Evolutionary conservation across 2,113 vertebrate species (phyloP), one percentile per base, ranked within the genome.

Genomic region (Prinia subflava): DNA sequence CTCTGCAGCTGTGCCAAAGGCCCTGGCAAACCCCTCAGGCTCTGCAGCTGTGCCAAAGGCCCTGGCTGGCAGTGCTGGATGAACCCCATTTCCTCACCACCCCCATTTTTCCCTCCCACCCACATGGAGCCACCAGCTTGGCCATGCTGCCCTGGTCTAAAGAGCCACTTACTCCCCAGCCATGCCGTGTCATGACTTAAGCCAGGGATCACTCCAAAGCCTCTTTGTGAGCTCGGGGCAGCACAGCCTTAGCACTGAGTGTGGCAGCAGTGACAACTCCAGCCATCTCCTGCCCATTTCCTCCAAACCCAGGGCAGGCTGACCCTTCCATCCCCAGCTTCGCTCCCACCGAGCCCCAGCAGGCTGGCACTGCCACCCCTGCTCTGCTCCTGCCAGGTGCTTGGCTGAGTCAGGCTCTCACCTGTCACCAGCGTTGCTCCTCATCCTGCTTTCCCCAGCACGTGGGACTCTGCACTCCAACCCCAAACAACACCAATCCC

Each of bases 161-260:
- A 75, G 75, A 67, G 83, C 74, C 96, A 83, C 91, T 94, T 87
- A 80, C 37, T 82, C 73, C 55, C 60, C 2, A 0, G 24, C n/a
- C 87, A 30, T 37, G 3, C 3, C 0, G 8, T 81, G 68, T 50
- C 69, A 77, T 62, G 89, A 42, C 33, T 79, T 85, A 83, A 96
- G 76, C 80, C 11, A 22, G 46, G 53, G 59, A 93, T 96, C 84
- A 23, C 77, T 63, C 42, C 82, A 90, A 82, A 96, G 95, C 80
- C 67, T 77, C 87, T 94, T 74, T 83, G 68, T 1, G 56, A 83
- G n/a, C 83, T 53, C 2, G 0, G 76, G 23, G 35, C 2, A 3
- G 56, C 79, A 13, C 3, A 0, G 41, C 2, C 6, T 33, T 5
- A 64, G 73, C 2, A 2, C 39, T 2, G 15, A 78, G 53, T 1